Evolutionary conservation across 1,140 invertebrate genomes (phyloP), one percentile per base, ranked within the genome.

Genomic region (Drosophila cardini): DNA sequence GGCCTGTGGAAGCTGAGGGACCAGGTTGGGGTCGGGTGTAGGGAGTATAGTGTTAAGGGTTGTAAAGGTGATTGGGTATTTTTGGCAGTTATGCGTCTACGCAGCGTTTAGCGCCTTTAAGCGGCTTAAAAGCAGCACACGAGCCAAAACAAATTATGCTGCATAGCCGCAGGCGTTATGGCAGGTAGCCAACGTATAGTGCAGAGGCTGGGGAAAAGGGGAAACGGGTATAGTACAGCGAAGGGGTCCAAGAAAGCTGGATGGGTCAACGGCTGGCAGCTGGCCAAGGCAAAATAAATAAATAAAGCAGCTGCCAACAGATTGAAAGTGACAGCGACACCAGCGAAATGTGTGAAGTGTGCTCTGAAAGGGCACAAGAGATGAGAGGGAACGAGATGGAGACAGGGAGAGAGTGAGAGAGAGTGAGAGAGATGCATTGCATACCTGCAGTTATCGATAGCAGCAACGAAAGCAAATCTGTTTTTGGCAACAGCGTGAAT

Each of bases 291-390:
- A 62, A 36, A 57, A 26, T n/a, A 26, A 26, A 26, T 26, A 26
- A 26, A 26, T 26, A 26, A 26, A 21, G 53, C 16, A 16, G 21
- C 21, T 16, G 50, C 30, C 21, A 48, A 13, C 43, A 67, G 50
- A 70, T 84, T 63, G 81, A 84, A 83, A 84, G 80, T 80, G 80
- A 80, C 80, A 80, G 60, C 69, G 60, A 42, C 15, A 36, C 5
- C 68, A 60, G 43, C 62, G 40, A 63, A 78, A 65, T 81, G 74
- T 78, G 79, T 65, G 69, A 77, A 70, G 63, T 76, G 68, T 56
- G 60, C 32, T 34, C 42, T 11, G 50, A 55, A 70, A 53, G 38
- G 46, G 18, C 34, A 21, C 18, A 34, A 50, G 40, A 48, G 58
- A 40, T 57, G 53, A 36, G 62, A 40, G n/a, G 56, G 8, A 15